phyloP scores from a whole-genome alignment of 1,140 invertebrate species.

The Drosophila quadrilineata region DNA sequence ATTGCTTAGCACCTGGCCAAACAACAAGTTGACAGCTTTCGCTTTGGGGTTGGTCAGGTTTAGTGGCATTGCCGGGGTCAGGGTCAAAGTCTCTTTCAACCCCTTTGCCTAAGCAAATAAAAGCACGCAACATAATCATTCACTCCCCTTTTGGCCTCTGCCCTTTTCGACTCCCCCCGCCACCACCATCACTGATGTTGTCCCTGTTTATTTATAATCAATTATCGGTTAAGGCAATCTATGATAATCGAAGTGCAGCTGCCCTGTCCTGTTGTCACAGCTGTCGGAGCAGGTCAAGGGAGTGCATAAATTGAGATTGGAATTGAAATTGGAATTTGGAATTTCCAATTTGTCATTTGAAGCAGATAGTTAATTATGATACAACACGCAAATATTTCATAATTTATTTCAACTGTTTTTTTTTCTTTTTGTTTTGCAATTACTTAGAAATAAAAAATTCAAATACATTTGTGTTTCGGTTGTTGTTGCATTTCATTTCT shows the following conservation, averaged over 20 bases:
- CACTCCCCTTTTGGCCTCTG: too few species aligned
- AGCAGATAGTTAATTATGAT: slow-evolving; percentile 34
- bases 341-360: background rate
- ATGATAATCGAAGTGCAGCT: slow-evolving; percentile 59
- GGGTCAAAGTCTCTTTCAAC: slow-evolving; percentile 59
- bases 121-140: slow-evolving; percentile 39
- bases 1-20: slow-evolving; percentile 58
- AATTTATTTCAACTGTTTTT: slow-evolving; percentile 29
- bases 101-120: slow-evolving; percentile 67
- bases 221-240: slow-evolving; percentile 68
- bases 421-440: too few species aligned
- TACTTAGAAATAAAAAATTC: slow-evolving; percentile 9
- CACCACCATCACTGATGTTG: background rate
- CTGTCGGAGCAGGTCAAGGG: slow-evolving; percentile 18
- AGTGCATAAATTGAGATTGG: slow-evolving; percentile 29
- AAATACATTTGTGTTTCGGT: too few species aligned
- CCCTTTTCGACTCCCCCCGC: too few species aligned
- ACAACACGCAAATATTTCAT: slow-evolving; percentile 22
- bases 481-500: too few species aligned
- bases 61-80: slow-evolving; percentile 21
- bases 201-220: slow-evolving; percentile 67
- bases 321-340: too few species aligned
- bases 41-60: slow-evolving; percentile 47
- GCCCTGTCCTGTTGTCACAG: slow-evolving; percentile 38
- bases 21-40: slow-evolving; percentile 20